These are phyloP conservation scores for Corapipo altera DNA, from an alignment of 2,113 vertebrate species.

Conservation along the genomic window DNA sequence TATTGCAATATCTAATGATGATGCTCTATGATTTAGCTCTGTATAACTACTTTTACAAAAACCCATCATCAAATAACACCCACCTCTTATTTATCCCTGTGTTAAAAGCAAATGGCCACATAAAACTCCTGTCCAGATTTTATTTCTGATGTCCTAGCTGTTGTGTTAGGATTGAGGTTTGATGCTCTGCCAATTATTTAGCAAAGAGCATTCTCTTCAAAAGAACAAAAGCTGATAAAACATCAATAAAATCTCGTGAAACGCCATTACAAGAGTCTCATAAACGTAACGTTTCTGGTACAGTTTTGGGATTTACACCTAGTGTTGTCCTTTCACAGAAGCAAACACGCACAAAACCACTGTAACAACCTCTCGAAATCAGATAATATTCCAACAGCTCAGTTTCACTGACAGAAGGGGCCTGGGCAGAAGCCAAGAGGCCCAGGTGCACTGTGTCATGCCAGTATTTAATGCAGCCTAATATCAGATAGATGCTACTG, in stretches of 20 bases:
- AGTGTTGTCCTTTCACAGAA: slow-evolving; percentile 63
- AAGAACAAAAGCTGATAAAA: slow-evolving; percentile 66
- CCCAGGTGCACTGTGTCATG: slow-evolving; percentile 75
- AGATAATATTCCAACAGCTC: slow-evolving; percentile 75
- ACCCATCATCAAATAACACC: not conserved
- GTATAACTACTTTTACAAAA: slow-evolving; percentile 21
- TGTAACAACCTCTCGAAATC: slow-evolving; percentile 74
- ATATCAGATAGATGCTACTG: slow-evolving; percentile 71
- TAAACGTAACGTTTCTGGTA: slow-evolving; percentile 47
- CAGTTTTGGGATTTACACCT: slow-evolving; percentile 71
- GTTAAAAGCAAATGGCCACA: slow-evolving; percentile 23
- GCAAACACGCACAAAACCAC: slow-evolving; percentile 58
- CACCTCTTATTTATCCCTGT: not conserved
- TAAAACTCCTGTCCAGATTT: slow-evolving; percentile 39
- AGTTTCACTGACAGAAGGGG: slow-evolving; percentile 70
- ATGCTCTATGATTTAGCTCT: not conserved
- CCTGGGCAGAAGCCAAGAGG: slow-evolving; percentile 74
- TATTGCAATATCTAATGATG: not conserved
- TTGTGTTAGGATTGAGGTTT: slow-evolving; percentile 24
- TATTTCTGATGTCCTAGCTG: slow-evolving; percentile 9
- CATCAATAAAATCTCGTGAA: slow-evolving; percentile 59
- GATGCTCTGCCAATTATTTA: slow-evolving; percentile 33
- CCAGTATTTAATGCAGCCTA: slow-evolving; percentile 73
- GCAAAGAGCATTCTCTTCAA: slow-evolving; percentile 32
- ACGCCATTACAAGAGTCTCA: slow-evolving; percentile 37